Percentiles rank a stretch among this genome's conserved stretches.
phyloP scores from a whole-genome alignment of 1,140 invertebrate species.

The Magallana gigas region DNA sequence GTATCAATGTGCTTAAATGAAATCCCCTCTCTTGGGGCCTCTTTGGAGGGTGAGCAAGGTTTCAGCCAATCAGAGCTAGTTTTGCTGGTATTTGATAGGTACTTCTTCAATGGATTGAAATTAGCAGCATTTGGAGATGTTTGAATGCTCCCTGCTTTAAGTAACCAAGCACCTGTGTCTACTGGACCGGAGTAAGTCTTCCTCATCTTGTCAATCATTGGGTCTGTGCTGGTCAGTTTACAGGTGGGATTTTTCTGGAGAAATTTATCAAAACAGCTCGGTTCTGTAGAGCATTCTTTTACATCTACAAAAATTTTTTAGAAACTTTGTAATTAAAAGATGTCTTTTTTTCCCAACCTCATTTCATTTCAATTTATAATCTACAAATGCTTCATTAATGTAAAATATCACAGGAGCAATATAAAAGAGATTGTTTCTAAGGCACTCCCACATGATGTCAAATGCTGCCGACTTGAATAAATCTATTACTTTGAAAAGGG shows the following conservation, averaged over 20 bases:
- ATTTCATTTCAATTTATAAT: no score
- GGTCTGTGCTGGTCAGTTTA: not conserved
- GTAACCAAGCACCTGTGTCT: not conserved
- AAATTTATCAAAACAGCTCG: conserved; percentile 27
- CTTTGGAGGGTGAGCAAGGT: not conserved
- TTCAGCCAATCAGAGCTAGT: not conserved
- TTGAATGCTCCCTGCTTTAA: not conserved
- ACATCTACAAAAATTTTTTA: not conserved
- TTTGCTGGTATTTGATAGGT: not conserved
- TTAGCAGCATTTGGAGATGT: not conserved
- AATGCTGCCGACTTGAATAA: no score
- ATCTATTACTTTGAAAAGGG: no score
- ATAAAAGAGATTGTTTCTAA: no score
- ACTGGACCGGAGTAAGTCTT: not conserved
- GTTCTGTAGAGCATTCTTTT: not conserved
- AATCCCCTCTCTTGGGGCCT: not conserved
- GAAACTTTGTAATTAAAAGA: no score
- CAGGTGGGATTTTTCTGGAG: conserved; percentile 9
- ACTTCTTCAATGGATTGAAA: conserved; percentile 1
- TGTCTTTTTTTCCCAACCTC: no score
- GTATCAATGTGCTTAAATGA: conserved; percentile 11
- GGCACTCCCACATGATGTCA: no score
- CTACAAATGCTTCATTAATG: no score
- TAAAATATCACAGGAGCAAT: no score
- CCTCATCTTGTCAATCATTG: not conserved